Evolutionary conservation across 2,888 invertebrate species (phyloP), one percentile per base, ranked within the genome.

Genomic region (Scrobipalpa atriplicella): DNA sequence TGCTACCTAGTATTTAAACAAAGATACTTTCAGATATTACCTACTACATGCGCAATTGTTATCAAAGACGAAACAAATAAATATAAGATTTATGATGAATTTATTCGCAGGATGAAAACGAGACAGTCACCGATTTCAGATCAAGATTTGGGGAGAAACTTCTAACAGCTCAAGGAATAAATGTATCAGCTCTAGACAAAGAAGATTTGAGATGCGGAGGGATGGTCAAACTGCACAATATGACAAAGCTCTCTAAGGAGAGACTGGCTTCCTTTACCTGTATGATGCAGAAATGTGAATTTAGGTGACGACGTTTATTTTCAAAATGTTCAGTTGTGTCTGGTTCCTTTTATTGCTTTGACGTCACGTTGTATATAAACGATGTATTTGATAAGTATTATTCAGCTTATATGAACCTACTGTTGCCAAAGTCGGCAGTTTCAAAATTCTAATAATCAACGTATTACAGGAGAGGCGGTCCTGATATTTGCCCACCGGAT

Each of bases 401-500:
- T n/a, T 38, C 39, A 64, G 16, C 52, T 65, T 60, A 61, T 7
- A n/a, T 47, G 47, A 47, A 65, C 36, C 19, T 65, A 56, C 38
- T 56, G 39, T 62, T 21, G 62, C 43, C 43, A 54, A 72, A 62
- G 18, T 43, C 62, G n/a, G 62, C 10, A 19, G 16, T n/a, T n/a
- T 16, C n/a, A 47, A 47, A 47, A 47, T 10, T 5, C 18, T 16
- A 16, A 11, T 47, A 8, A 2, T 80, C 79, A 84, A 83, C 85
- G 87, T 81, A 78, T 92, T 91, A 82, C 87, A 94, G 94, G 81
- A 90, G 93, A 78, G 96, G 96, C 75, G 96, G 96, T 10, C 96
- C 96, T 19, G 95, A 95, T 82, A 94, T 96, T 70, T 96, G 96
- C 78, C 96, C 96, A 60, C 96, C 96, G 16, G 96, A 96, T 84